These are phyloP conservation scores for Synergus gifuensis DNA, from an alignment of 2,888 invertebrate genomes.

Conservation along the genomic window DNA sequence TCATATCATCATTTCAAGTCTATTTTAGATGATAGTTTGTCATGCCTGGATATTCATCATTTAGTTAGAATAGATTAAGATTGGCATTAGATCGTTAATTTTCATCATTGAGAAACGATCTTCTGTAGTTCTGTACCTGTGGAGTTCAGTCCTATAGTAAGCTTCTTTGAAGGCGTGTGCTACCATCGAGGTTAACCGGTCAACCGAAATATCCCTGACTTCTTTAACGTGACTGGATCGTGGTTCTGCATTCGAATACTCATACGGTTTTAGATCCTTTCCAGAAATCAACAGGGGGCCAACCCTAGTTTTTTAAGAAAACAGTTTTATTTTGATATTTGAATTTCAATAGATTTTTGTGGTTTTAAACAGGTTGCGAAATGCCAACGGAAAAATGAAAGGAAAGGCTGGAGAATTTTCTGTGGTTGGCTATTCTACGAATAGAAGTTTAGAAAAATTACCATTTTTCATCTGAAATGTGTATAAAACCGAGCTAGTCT, in stretches of 20 bases:
- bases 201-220: constrained; percentile 51
- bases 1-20: not conserved
- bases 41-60: not conserved
- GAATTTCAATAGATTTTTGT: not conserved
- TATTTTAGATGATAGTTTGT: not conserved
- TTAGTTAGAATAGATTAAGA: not conserved
- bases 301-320: not conserved
- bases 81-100: constrained; percentile 16
- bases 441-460: not conserved
- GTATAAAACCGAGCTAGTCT: not conserved
- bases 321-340: constrained; percentile 10
- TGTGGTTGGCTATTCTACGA: not conserved
- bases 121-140: not conserved
- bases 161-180: constrained; percentile 47
- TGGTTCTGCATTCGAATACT: not conserved
- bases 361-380: not conserved
- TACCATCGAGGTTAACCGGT: constrained; percentile 51
- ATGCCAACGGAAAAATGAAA: not conserved
- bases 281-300: constrained; percentile 11
- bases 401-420: not conserved
- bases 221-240: constrained; percentile 38
- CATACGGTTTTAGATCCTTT: not conserved
- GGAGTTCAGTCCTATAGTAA: not conserved
- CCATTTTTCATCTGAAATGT: not conserved
- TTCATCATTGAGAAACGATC: not conserved